A percentile compares a stretch with the other conserved stretches of the same genome.
Conservation (phyloP, 2,888 invertebrate species). For the Aproaerema taeniolella region DNA sequence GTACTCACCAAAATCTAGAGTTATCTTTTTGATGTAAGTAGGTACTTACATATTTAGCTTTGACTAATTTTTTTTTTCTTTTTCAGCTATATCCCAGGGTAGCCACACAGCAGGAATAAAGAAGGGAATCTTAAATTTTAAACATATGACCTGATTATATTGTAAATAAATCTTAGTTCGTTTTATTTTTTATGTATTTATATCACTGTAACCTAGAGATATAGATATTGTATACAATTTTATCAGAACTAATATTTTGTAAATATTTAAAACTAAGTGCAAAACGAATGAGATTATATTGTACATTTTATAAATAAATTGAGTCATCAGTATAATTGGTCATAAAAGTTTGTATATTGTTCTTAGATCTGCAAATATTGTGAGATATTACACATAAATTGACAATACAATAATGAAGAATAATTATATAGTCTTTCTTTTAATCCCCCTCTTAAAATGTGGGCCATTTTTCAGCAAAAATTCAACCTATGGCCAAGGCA, state of each 20-base stretch:
- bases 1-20: too few relatives aligned
- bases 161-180: conserved; percentile 67
- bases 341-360: conserved; percentile 67
- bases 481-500: too few relatives aligned
- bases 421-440: conserved; percentile 22
- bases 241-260: conserved; percentile 75
- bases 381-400: conserved; percentile 72
- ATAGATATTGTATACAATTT: conserved; percentile 72
- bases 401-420: conserved; percentile 71
- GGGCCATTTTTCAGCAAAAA: too few relatives aligned
- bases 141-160: conserved; percentile 50
- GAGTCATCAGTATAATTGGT: conserved; percentile 61
- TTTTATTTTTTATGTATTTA: conserved; percentile 75
- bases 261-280: conserved; percentile 70
- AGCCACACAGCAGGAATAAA: conserved; percentile 73
- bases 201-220: conserved; percentile 68
- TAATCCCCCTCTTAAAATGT: background rate
- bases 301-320: conserved; percentile 74
- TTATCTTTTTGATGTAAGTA: too few relatives aligned
- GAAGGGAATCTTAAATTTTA: conserved; percentile 31
- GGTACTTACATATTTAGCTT: too few relatives aligned
- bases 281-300: conserved; percentile 76
- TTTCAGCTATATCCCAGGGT: conserved; percentile 81
- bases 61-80: too few relatives aligned
- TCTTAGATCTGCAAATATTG: conserved; percentile 72